These are phyloP conservation scores for Drosophila longiperda DNA, from an alignment of 2,888 invertebrate genomes.

Conservation along the genomic window DNA sequence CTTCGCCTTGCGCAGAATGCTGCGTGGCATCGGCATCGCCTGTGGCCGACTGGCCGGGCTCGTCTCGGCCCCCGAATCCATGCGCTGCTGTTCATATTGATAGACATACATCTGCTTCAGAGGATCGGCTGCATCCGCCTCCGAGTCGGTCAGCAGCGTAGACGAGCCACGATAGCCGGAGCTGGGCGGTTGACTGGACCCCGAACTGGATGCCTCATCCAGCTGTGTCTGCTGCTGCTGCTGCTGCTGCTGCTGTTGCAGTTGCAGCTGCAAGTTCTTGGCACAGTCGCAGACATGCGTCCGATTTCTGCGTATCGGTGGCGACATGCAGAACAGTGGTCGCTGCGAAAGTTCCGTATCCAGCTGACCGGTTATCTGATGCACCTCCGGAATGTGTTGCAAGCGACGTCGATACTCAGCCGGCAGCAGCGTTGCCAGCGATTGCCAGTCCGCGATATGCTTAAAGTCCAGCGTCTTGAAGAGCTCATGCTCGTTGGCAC, in stretches of 20 bases:
- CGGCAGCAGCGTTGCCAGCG: conserved; percentile 94
- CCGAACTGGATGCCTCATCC: conserved; percentile 88
- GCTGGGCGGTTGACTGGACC: conserved; percentile 86
- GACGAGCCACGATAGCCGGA: conserved; percentile 95
- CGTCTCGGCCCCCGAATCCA: conserved; percentile 86
- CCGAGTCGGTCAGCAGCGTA: conserved; percentile 91
- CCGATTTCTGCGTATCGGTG: conserved; percentile 87
- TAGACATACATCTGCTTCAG: conserved; percentile 90
- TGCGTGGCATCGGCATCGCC: conserved; percentile 87
- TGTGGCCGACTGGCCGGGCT: conserved; percentile 85
- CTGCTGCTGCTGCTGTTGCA: conserved; percentile 66
- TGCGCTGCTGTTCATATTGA: conserved; percentile 91
- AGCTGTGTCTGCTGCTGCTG: conserved; percentile 86
- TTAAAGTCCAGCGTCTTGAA: conserved; percentile 92
- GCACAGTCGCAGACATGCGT: conserved; percentile 85
- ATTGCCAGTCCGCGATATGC: conserved; percentile 97
- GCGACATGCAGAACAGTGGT: conserved; percentile 87
- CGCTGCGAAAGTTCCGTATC: conserved; percentile 86
- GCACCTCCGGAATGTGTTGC: conserved; percentile 91
- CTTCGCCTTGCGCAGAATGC: conserved; percentile 85
- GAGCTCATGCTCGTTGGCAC: conserved; percentile 91
- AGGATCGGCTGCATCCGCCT: conserved; percentile 84
- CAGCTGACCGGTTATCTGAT: conserved; percentile 85
- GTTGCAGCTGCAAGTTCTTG: conserved; percentile 78
- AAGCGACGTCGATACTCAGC: conserved; percentile 92